These are phyloP conservation scores for Apostichopus japonicus DNA, from an alignment of 35 echinoderm and acorn worm species.

Conservation along the genomic window DNA sequence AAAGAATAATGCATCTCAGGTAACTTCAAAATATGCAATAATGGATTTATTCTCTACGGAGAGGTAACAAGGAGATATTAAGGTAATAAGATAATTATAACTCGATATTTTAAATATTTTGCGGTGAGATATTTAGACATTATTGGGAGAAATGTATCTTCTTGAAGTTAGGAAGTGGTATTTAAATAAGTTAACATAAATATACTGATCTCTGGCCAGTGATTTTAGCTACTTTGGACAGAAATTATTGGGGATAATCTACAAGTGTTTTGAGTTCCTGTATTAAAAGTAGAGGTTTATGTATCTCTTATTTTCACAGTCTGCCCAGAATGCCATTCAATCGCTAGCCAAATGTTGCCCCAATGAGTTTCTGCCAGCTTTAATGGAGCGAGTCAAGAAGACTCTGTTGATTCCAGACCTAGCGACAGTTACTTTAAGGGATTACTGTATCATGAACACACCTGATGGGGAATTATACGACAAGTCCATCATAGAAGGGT, in stretches of 20 bases:
- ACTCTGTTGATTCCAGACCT: slow-evolving; percentile 72
- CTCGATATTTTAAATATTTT: too few species aligned
- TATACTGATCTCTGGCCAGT: too few species aligned
- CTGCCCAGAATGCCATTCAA: slow-evolving; percentile 71
- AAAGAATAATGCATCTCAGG: slow-evolving; percentile 62
- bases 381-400: slow-evolving; percentile 60
- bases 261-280: too few species aligned
- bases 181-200: too few species aligned
- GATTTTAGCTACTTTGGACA: too few species aligned
- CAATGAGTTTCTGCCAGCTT: slow-evolving; percentile 59
- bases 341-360: slow-evolving; percentile 66
- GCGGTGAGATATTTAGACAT: too few species aligned
- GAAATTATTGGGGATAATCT: too few species aligned
- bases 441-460: slow-evolving; percentile 81
- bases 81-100: too few species aligned
- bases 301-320: slow-evolving; percentile 40
- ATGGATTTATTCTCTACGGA: neutral
- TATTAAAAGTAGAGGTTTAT: too few species aligned
- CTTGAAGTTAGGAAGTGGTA: too few species aligned
- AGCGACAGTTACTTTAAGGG: slow-evolving; percentile 65
- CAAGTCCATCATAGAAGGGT: slow-evolving; percentile 84
- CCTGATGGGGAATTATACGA: slow-evolving; percentile 93
- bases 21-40: slow-evolving; percentile 2
- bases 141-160: too few species aligned
- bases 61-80: neutral